These are phyloP conservation scores for Cottus gobio DNA, from an alignment of 2,113 vertebrate species.

Conservation along the genomic window DNA sequence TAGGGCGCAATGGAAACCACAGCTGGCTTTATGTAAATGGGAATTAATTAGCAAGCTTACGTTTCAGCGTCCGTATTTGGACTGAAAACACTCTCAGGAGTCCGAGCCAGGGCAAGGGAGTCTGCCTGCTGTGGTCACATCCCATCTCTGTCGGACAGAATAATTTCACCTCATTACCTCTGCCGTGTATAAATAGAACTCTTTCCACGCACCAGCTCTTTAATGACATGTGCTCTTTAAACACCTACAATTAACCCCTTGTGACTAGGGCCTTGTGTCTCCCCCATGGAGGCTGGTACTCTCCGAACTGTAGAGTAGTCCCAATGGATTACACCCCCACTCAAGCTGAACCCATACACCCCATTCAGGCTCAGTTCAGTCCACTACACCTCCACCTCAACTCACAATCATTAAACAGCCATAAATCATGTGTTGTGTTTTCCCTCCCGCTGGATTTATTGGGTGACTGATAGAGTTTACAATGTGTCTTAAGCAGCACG, in stretches of 20 bases:
- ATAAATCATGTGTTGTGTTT: conserved; percentile 77
- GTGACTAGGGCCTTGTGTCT: conserved; percentile 80
- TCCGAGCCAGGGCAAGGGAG: conserved; percentile 84
- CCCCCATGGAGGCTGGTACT: conserved; percentile 56
- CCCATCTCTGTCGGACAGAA: conserved; percentile 89
- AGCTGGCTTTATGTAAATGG: conserved; percentile 91
- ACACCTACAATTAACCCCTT: conserved; percentile 85
- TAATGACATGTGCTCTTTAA: conserved; percentile 86
- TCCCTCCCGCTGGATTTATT: conserved; percentile 79
- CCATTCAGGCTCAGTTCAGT: conserved; percentile 55
- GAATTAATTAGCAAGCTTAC: conserved; percentile 91
- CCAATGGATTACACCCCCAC: conserved; percentile 55
- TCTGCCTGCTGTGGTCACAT: conserved; percentile 83
- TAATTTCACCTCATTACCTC: conserved; percentile 98
- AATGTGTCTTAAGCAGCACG: conserved; percentile 68
- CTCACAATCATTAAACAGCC: conserved; percentile 74
- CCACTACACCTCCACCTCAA: conserved; percentile 64
- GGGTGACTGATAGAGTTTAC: conserved; percentile 79
- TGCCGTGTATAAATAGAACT: conserved; percentile 91
- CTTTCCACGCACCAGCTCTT: conserved; percentile 88
- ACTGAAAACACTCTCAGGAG: conserved; percentile 91
- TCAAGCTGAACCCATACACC: conserved; percentile 53
- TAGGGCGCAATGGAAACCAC: conserved; percentile 82
- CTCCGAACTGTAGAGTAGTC: conserved; percentile 38
- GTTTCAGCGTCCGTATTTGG: conserved; percentile 88